These are phyloP conservation scores for Rhabdomys pumilio DNA, from an alignment of 2,797 vertebrate species.

Conservation along the genomic window DNA sequence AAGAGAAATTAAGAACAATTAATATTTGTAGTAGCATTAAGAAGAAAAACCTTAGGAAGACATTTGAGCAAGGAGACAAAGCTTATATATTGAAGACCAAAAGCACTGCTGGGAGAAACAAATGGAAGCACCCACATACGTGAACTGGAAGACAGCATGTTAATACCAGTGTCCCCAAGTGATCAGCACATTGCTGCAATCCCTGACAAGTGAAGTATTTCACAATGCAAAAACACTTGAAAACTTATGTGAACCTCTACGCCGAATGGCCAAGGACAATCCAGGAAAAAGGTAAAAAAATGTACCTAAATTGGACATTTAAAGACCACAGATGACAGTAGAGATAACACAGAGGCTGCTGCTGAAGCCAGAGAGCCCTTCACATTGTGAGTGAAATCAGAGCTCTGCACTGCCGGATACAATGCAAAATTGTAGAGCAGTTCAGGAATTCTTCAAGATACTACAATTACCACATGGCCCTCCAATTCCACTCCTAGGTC, in stretches of 20 bases:
- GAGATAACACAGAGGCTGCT: not conserved
- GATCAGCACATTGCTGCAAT: not conserved
- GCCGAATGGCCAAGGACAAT: not conserved
- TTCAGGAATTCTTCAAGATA: not conserved
- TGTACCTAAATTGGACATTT: not conserved
- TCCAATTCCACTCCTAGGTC: not conserved
- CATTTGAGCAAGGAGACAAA: not conserved
- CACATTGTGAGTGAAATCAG: not conserved
- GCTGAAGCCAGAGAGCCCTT: not conserved
- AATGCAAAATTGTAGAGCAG: not conserved
- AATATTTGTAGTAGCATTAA: not conserved
- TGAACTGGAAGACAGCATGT: not conserved
- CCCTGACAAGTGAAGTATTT: not conserved
- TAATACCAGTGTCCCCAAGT: not conserved
- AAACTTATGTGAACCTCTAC: not conserved
- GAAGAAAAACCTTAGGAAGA: not conserved
- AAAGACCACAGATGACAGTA: not conserved
- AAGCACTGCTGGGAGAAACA: not conserved
- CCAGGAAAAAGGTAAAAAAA: not conserved
- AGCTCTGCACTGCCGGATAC: not conserved
- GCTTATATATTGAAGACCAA: not conserved
- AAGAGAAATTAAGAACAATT: not conserved
- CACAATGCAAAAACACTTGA: conserved; percentile 20
- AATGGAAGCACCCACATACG: not conserved
- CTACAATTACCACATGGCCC: not conserved